Evolutionary conservation across 2,888 invertebrate species (phyloP).

Genomic region (Oligia strigilis): DNA sequence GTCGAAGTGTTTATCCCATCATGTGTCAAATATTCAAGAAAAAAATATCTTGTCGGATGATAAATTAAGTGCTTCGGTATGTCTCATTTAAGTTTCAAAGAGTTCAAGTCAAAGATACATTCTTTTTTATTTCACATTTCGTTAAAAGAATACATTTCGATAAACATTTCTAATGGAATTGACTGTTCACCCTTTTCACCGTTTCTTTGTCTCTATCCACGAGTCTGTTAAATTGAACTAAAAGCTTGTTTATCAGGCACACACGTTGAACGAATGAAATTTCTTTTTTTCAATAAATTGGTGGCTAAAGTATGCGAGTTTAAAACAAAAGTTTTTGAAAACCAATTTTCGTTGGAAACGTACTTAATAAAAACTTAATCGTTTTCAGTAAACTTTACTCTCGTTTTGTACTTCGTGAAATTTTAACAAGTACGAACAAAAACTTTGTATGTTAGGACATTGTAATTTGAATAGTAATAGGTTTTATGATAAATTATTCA

Average conservation of each 20-base stretch:
- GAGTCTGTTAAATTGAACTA: constrained; percentile 52
- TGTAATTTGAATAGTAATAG: constrained; percentile 20
- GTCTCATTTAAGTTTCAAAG: constrained; percentile 35
- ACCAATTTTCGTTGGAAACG: constrained; percentile 38
- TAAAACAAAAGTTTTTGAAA: constrained; percentile 56
- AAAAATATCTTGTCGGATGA: constrained; percentile 6
- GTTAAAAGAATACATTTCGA: constrained; percentile 48
- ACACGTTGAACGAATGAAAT: constrained; percentile 48
- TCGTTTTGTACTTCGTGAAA: constrained; percentile 28
- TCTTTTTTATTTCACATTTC: constrained; percentile 36
- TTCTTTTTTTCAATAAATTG: constrained; percentile 35
- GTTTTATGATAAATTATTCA: constrained; percentile 10
- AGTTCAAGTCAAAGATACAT: constrained; percentile 22
- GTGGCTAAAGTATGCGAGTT: constrained; percentile 40
- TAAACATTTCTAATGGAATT: constrained; percentile 50
- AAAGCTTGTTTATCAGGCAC: constrained; percentile 47
- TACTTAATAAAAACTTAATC: constrained; percentile 49
- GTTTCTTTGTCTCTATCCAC: constrained; percentile 44
- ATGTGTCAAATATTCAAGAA: too few relatives aligned
- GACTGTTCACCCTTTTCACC: constrained; percentile 58
- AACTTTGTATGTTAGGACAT: constrained; percentile 7
- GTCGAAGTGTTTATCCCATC: constrained; percentile 4
- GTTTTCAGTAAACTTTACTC: constrained; percentile 36
- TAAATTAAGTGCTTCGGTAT: constrained; percentile 21
- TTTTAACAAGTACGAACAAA: constrained; percentile 21